Evolutionary conservation across 1,140 invertebrate genomes (phyloP), one percentile per base, ranked within the genome.

Genomic region (Hetaerina americana): DNA sequence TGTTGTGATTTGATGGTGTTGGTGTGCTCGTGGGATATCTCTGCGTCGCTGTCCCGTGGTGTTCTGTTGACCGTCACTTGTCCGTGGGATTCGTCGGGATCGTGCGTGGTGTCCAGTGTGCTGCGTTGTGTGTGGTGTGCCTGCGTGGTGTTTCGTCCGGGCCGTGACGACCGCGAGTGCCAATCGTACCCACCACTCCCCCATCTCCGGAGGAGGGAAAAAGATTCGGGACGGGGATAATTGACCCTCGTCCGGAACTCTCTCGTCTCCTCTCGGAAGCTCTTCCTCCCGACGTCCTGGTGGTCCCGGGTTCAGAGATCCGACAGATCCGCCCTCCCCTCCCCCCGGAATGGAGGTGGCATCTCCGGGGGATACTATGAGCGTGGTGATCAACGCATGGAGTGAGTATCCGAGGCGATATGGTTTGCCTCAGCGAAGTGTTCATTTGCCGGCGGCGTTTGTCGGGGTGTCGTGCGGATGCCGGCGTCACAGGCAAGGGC

Each of bases 311-410:
- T 57, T 57, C 40, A n/a, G 40, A 57, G 40, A 57, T n/a, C 40
- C 40, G 40, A n/a, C 15, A n/a, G n/a, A n/a, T n/a, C n/a, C n/a
- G n/a, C n/a, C n/a, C n/a, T n/a, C n/a, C n/a, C n/a, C n/a, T n/a
- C n/a, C n/a, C n/a, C n/a, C n/a, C n/a, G n/a, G 40, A n/a, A 57
- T 57, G 40, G 40, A 28, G 15, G 57, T 71, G 70, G 70, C 66
- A 67, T 71, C 70, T 18, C 70, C 70, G 24, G 70, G 70, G 18
- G 70, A 71, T 27, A 71, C 70, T 5, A 71, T 71, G 24, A 71
- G 70, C 40, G 70, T 71, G 12, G 70, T 71, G 49, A 71, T 71
- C 70, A 71, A 71, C 57, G 70, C 70, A 1, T 71, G 70, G 70
- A 71, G 70, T 71, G 27, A 71, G 70, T 57, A 57, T n/a, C 15